phyloP scores from a whole-genome alignment of 2,888 invertebrate genomes.

The Hoplodrina ambigua region DNA sequence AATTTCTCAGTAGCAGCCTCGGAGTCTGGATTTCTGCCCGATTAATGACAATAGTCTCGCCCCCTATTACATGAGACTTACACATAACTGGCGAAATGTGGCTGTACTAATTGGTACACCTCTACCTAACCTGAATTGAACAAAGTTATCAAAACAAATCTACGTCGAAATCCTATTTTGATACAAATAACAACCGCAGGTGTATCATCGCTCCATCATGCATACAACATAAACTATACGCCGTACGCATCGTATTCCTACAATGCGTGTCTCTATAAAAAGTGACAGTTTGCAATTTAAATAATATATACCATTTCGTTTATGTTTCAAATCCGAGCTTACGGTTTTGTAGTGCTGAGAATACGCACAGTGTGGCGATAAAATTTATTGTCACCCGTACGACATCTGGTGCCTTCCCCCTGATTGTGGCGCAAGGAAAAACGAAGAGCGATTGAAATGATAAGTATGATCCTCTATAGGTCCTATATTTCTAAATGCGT shows the following conservation, averaged over 20 bases:
- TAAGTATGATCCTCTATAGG: too few species aligned
- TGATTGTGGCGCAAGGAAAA: slow-evolving; percentile 60
- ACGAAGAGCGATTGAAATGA: slow-evolving; percentile 27
- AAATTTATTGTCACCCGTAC: slow-evolving; percentile 89
- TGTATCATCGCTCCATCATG: slow-evolving; percentile 41
- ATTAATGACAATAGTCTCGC: too few species aligned
- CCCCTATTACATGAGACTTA: too few species aligned
- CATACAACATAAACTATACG: slow-evolving; percentile 54
- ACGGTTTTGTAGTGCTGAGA: slow-evolving; percentile 84
- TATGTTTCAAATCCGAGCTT: slow-evolving; percentile 85
- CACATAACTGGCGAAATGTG: too few species aligned
- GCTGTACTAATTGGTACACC: too few species aligned
- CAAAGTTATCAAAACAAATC: slow-evolving; percentile 7
- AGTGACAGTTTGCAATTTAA: slow-evolving; percentile 76
- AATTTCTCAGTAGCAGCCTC: too few species aligned
- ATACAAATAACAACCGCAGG: slow-evolving; percentile 45
- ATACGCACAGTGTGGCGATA: slow-evolving; percentile 87
- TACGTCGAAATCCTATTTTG: slow-evolving; percentile 5
- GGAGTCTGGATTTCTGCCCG: too few species aligned
- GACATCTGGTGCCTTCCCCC: slow-evolving; percentile 88
- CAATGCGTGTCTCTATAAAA: slow-evolving; percentile 71
- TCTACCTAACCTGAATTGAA: not conserved
- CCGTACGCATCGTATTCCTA: slow-evolving; percentile 38
- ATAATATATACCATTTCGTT: slow-evolving; percentile 82
- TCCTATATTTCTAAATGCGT: too few species aligned